A percentile compares a stretch with the other conserved stretches of the same genome.
Evolutionary conservation across 2,113 vertebrate genomes (phyloP).

Genomic region (Anoplopoma fimbria): DNA sequence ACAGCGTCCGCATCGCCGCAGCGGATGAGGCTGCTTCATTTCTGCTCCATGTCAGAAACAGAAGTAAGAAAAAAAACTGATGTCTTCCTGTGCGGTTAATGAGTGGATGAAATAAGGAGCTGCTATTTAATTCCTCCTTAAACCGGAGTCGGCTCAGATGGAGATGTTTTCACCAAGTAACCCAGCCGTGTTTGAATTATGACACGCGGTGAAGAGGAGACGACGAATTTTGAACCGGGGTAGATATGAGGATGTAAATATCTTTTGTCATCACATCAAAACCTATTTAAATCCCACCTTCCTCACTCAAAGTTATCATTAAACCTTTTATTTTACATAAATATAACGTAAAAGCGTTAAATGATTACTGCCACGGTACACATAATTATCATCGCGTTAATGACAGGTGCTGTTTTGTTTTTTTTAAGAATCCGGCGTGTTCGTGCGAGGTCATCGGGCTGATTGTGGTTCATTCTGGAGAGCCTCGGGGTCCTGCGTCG

Average conservation of each 20-base stretch:
- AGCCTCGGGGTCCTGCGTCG: background rate
- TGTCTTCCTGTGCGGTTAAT: constrained; percentile 69
- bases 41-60: background rate
- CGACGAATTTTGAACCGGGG: constrained; percentile 69
- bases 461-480: constrained; percentile 37
- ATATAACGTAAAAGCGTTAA: constrained; percentile 14
- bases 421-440: constrained; percentile 16
- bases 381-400: constrained; percentile 61
- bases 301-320: constrained; percentile 11
- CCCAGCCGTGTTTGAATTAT: constrained; percentile 70
- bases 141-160: constrained; percentile 52
- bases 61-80: constrained; percentile 5
- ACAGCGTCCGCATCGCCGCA: background rate
- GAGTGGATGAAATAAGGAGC: constrained; percentile 59
- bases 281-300: constrained; percentile 52
- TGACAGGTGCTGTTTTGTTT: constrained; percentile 38
- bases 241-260: constrained; percentile 33
- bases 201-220: constrained; percentile 54
- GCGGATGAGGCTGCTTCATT: background rate
- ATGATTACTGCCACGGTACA: constrained; percentile 15
- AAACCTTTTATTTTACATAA: background rate
- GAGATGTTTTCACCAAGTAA: constrained; percentile 55
- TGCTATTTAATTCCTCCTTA: constrained; percentile 64
- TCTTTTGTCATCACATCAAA: background rate
- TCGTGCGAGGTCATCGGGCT: constrained; percentile 44